These are phyloP conservation scores for Chamaetylas fuelleborni DNA, from an alignment of 2,113 vertebrate species.

Conservation along the genomic window DNA sequence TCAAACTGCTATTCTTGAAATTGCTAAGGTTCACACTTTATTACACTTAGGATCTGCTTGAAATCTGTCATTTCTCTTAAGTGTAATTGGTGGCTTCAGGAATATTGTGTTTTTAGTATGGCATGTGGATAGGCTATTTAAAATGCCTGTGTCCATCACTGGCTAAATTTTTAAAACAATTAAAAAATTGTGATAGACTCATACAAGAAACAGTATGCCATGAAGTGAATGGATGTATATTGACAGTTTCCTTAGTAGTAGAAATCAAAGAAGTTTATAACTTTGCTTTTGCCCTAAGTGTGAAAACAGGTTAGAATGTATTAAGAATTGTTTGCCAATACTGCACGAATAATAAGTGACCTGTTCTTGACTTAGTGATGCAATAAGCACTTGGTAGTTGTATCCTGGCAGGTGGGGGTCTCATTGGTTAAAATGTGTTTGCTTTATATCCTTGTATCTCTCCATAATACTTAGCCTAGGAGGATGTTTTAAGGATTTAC, in stretches of 20 bases:
- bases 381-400: not conserved
- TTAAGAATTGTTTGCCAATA: not conserved
- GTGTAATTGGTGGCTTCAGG: not conserved
- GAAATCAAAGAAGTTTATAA: not conserved
- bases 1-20: not conserved
- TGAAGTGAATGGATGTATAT: not conserved
- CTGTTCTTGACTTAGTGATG: not conserved
- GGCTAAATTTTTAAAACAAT: not conserved
- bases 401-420: not conserved
- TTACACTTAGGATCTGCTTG: accelerated
- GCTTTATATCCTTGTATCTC: not conserved
- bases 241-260: not conserved
- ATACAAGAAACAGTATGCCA: not conserved
- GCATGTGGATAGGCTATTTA: not conserved
- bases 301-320: not conserved
- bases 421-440: not conserved
- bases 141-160: not conserved
- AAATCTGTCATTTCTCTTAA: not conserved
- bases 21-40: not conserved
- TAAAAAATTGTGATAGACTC: not conserved
- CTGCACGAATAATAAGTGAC: not conserved
- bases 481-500: not conserved
- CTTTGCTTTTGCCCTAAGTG: not conserved
- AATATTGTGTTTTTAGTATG: not conserved
- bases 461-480: not conserved